Conservation (phyloP, 2,797 vertebrate genomes). For the Myripristis murdjan region DNA sequence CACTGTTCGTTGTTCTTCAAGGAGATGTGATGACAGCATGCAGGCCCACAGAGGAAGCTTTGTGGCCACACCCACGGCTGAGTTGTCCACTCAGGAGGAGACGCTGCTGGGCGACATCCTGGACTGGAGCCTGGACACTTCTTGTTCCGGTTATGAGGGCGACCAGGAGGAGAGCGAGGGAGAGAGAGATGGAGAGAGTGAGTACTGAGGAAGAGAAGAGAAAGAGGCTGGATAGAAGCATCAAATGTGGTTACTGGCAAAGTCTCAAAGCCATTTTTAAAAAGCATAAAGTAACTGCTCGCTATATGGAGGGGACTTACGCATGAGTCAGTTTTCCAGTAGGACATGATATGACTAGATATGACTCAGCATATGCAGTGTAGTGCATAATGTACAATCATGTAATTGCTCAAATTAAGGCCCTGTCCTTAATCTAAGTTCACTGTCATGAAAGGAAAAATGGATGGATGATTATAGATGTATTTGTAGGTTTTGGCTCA, state of each 20-base stretch:
- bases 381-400: conserved; percentile 16
- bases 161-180: conserved; percentile 94
- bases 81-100: conserved; percentile 96
- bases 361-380: conserved; percentile 38
- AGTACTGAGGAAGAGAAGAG: conserved; percentile 61
- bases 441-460: not conserved
- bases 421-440: not conserved
- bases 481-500: not conserved
- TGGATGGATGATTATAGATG: not conserved
- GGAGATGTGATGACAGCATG: conserved; percentile 91
- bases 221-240: not conserved
- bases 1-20: conserved; percentile 54
- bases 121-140: conserved; percentile 95
- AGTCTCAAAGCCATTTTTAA: not conserved
- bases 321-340: conserved; percentile 41
- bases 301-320: conserved; percentile 27
- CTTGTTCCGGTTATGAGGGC: conserved; percentile 95
- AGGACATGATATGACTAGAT: conserved; percentile 23
- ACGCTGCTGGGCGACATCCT: conserved; percentile 93
- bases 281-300: conserved; percentile 26
- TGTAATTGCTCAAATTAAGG: conserved; percentile 3
- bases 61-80: conserved; percentile 93
- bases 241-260: not conserved
- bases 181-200: conserved; percentile 91
- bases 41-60: conserved; percentile 91